These are phyloP conservation scores for Paratrypauchen microcephalus DNA, from an alignment of 2,797 vertebrate genomes.

Conservation along the genomic window DNA sequence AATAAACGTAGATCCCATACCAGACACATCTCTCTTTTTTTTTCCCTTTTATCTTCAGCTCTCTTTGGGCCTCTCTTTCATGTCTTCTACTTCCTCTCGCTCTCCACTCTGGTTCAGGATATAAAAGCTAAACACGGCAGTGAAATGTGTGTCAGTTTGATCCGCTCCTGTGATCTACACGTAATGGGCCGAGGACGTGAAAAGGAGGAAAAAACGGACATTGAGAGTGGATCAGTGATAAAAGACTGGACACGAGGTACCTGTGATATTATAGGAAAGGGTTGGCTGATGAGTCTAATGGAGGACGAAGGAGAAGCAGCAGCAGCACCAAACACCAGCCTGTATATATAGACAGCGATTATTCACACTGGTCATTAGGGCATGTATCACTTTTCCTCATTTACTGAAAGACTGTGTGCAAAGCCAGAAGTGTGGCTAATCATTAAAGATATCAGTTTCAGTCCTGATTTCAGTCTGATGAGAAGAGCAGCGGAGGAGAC, in stretches of 20 bases:
- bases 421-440: conserved; percentile 63
- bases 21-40: conserved; percentile 52
- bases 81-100: conserved; percentile 59
- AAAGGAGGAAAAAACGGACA: conserved; percentile 55
- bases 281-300: conserved; percentile 20
- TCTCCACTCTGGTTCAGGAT: conserved; percentile 43
- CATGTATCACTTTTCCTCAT: conserved; percentile 83
- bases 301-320: conserved; percentile 31
- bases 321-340: conserved; percentile 70
- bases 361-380: conserved; percentile 84
- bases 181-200: conserved; percentile 63
- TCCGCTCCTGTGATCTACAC: conserved; percentile 65
- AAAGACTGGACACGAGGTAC: conserved; percentile 14
- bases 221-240: conserved; percentile 25
- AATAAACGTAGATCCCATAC: conserved; percentile 60
- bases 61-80: conserved; percentile 57
- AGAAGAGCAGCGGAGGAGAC: conserved; percentile 39
- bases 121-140: conserved; percentile 67
- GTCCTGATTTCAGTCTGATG: conserved; percentile 64
- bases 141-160: conserved; percentile 70
- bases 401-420: conserved; percentile 79
- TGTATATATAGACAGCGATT: conserved; percentile 84
- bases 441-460: conserved; percentile 84
- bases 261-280: conserved; percentile 13
- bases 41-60: conserved; percentile 55